Base-by-base conservation (phyloP, 2,797 vertebrate genomes). In the Liparis tanakae region DNA sequence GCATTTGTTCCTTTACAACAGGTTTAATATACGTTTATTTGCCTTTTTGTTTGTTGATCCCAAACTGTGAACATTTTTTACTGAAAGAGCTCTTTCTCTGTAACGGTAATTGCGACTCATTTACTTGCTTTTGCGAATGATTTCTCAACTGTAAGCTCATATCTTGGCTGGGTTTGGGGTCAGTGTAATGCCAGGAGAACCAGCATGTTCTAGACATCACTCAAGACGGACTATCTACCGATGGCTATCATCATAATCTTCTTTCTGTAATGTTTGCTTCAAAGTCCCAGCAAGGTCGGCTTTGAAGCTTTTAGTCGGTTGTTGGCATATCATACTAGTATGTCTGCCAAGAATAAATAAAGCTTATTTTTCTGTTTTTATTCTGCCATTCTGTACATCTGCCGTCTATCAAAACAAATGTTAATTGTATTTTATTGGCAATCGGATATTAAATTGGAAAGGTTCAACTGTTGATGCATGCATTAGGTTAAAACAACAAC, bases 71-170 rank as follows among this genome's bases (percentile, higher is more conserved):
- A 70, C 58, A 55, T 25, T 43, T 56, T 56, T 55, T 13, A 3
- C 63, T 77, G 70, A 87, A 80, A 81, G 48, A 71, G 39, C 57
- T 30, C 77, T 76, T 67, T 88, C 80, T 79, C 43, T 72, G 15
- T 68, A 67, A 56, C 14, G 8, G 54, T 79, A 81, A 87, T 72
- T 75, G 7, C 18, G 12, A 64, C 36, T 70, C 55, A 61, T 84
- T 72, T 78, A 68, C 60, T 71, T 70, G 46, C 61, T 66, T 76
- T 67, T 74, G 59, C 55, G 1, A 69, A 58, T 30, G 1, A 48
- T 78, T 79, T 83, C 54, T 83, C 67, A 74, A 62, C 67, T 53
- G 57, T 86, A 81, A 80, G 81, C 84, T 85, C 81, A 82, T 83
- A 65, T 84, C 73, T 86, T 85, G 83, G 79, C 79, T 63, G 46